Conservation (phyloP, 2,888 invertebrate genomes). For the Strigamia crassipes region DNA sequence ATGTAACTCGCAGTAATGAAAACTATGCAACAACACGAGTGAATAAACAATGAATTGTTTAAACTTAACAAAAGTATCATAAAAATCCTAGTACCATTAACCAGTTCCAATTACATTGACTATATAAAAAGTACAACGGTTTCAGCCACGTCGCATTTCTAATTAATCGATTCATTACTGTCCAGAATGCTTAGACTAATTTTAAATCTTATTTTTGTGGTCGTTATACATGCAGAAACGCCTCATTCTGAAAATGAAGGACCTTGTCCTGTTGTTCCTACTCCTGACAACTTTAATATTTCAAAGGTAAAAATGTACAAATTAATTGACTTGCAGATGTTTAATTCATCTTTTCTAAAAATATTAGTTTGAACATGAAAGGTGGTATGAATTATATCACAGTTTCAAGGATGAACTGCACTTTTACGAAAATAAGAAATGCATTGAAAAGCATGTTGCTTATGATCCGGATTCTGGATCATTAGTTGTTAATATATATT, state of each 20-base stretch:
- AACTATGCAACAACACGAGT: too few species aligned
- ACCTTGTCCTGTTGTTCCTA: background rate
- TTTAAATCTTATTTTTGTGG: background rate
- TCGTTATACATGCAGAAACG: background rate
- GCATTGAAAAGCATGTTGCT: background rate
- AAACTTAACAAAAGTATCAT: too few species aligned
- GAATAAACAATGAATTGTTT: too few species aligned
- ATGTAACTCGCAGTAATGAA: too few species aligned
- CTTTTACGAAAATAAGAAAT: background rate
- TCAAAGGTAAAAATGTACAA: background rate
- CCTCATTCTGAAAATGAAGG: background rate
- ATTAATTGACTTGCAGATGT: too few species aligned
- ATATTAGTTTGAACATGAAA: background rate
- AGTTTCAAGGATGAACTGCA: background rate
- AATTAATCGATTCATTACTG: too few species aligned
- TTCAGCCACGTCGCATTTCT: too few species aligned
- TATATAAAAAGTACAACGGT: too few species aligned
- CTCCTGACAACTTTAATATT: background rate
- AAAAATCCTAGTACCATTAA: too few species aligned
- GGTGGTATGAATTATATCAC: background rate
- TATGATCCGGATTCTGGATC: background rate
- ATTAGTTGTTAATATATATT: background rate
- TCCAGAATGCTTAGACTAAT: background rate
- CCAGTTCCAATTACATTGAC: too few species aligned
- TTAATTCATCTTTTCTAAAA: background rate